These are phyloP conservation scores for Dichetophora obliterata DNA, from an alignment of 2,888 invertebrate genomes.

Conservation along the genomic window DNA sequence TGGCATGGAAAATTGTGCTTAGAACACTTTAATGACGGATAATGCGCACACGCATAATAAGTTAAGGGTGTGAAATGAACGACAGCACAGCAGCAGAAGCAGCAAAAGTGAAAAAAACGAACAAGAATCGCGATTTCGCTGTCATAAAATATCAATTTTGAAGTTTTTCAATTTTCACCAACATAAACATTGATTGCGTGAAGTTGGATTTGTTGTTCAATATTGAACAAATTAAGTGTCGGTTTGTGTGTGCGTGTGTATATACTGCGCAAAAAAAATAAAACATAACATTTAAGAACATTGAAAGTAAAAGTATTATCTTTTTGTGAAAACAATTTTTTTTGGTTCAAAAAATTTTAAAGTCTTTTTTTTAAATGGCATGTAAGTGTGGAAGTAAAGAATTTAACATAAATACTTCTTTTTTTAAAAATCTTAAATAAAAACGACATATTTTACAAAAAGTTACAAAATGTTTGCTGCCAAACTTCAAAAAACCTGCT, in stretches of 20 bases:
- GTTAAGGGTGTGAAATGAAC: neutral
- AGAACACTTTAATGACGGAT: constrained; percentile 36
- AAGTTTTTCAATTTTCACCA: constrained; percentile 51
- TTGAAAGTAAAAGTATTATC: no score
- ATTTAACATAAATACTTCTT: no score
- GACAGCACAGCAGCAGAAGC: no score
- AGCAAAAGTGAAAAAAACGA: neutral
- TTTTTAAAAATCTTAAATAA: no score
- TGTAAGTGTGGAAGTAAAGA: no score
- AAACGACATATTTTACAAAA: neutral
- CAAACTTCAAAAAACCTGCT: neutral
- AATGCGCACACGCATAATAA: constrained; percentile 8
- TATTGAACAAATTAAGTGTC: no score
- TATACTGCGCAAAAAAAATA: no score
- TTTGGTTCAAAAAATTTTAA: no score
- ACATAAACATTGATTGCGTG: constrained; percentile 31
- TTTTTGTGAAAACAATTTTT: no score
- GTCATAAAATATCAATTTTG: constrained; percentile 53
- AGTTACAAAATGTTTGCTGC: constrained; percentile 1
- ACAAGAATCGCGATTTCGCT: constrained; percentile 28
- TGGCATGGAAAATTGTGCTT: constrained; percentile 48
- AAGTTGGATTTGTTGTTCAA: neutral
- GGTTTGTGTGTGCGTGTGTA: no score
- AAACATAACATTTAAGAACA: no score
- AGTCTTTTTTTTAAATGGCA: no score